Percentiles rank a stretch among this genome's conserved stretches.
These are phyloP conservation scores for Carassius carassius DNA, from an alignment of 2,113 vertebrate species.

Conservation along the genomic window DNA sequence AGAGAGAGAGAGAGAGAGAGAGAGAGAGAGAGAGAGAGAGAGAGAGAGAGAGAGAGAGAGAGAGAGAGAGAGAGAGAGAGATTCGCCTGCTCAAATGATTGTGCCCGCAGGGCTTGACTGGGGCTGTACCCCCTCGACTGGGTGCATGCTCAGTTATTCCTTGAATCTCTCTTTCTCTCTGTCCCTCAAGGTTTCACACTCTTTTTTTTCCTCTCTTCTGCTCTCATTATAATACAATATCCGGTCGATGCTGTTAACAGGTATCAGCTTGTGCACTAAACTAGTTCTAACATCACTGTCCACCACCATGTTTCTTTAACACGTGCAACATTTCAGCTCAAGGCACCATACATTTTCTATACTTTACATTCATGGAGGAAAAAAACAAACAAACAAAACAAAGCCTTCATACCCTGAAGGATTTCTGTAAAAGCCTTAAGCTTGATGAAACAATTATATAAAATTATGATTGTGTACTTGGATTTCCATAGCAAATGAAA, in stretches of 20 bases:
- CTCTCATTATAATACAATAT: background rate
- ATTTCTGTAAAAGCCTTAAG: slow-evolving; percentile 31
- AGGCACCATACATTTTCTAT: background rate
- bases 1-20: slow-evolving; percentile 38
- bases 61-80: slow-evolving; percentile 21
- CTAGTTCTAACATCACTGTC: background rate
- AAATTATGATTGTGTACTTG: background rate
- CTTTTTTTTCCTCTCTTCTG: background rate
- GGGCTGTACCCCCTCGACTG: slow-evolving; percentile 63
- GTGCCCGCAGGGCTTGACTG: slow-evolving; percentile 69
- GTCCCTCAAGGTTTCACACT: background rate
- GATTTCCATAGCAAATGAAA: slow-evolving; percentile 17
- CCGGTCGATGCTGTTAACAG: background rate
- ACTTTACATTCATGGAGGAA: background rate
- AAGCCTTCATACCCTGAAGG: slow-evolving; percentile 16
- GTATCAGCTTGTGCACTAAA: background rate
- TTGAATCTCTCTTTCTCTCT: background rate
- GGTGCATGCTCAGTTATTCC: slow-evolving; percentile 21
- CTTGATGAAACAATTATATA: slow-evolving; percentile 29
- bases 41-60: slow-evolving; percentile 38
- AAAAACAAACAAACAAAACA: background rate
- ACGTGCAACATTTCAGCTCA: background rate
- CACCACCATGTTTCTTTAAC: background rate
- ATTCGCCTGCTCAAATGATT: slow-evolving; percentile 74
- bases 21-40: slow-evolving; percentile 19